Percentiles rank a stretch among this genome's conserved stretches.
Evolutionary conservation across 2,113 vertebrate genomes (phyloP).

Genomic region (Neopipo cinnamomea): DNA sequence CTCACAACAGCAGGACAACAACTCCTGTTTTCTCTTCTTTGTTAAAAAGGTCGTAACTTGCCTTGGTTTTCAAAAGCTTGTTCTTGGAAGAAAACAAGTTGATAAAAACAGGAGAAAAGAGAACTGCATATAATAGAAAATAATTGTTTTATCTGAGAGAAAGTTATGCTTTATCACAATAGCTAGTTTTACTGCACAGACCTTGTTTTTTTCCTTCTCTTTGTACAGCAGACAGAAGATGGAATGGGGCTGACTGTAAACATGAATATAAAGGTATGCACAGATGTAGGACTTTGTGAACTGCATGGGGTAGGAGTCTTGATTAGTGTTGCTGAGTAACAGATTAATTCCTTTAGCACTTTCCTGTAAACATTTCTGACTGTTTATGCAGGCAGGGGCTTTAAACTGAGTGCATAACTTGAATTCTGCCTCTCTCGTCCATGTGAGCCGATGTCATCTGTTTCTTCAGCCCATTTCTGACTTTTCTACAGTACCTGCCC

Average conservation of each 20-base stretch:
- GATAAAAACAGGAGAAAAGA: background rate
- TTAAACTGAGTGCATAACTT: background rate
- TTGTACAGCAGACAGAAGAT: background rate
- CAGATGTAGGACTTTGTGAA: conserved; percentile 41
- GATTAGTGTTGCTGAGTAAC: conserved; percentile 70
- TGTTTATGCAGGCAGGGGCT: background rate
- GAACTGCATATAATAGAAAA: background rate
- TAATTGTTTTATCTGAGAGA: background rate
- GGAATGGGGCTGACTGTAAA: conserved; percentile 15
- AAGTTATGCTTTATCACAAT: background rate
- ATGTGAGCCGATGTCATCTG: background rate
- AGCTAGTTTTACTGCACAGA: background rate
- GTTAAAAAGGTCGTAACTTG: background rate
- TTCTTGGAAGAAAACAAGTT: background rate
- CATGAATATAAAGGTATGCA: conserved; percentile 48
- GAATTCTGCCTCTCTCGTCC: background rate
- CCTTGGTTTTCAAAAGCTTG: conserved; percentile 1
- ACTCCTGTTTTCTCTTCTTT: background rate
- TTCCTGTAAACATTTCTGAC: conserved; percentile 1
- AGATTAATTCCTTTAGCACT: conserved; percentile 64
- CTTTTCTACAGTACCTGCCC: background rate
- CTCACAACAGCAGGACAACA: conserved; percentile 18
- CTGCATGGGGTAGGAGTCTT: conserved; percentile 62
- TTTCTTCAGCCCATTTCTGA: background rate
- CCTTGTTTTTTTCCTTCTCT: background rate